Evolutionary conservation across 2,888 invertebrate species (phyloP).

Genomic region (Orthonevra nobilis): DNA sequence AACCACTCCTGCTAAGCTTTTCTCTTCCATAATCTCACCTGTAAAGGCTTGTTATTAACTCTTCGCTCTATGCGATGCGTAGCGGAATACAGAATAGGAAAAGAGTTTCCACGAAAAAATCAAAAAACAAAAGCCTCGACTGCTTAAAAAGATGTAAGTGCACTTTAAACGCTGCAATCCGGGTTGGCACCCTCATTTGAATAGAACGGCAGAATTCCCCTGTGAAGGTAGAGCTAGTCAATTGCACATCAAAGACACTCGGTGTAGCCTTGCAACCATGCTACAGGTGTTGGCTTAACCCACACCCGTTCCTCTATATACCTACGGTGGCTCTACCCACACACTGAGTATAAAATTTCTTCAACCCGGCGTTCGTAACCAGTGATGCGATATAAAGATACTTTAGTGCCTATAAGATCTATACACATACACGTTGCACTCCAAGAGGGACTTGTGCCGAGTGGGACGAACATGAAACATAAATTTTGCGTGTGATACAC

Average conservation of each 20-base stretch:
- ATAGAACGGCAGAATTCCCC: not conserved
- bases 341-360: not conserved
- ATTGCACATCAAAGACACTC: conserved; percentile 52
- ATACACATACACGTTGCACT: not conserved
- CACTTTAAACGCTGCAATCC: conserved; percentile 37
- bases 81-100: not conserved
- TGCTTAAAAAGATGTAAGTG: conserved; percentile 18
- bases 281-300: conserved; percentile 56
- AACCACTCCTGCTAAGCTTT: not conserved
- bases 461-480: conserved; percentile 10
- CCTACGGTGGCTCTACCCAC: too few species aligned
- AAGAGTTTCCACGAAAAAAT: not conserved
- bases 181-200: conserved; percentile 15
- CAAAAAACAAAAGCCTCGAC: not conserved
- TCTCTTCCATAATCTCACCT: conserved; percentile 16
- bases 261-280: conserved; percentile 23
- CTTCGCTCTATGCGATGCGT: conserved; percentile 5
- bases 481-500: conserved; percentile 47
- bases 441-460: conserved; percentile 9
- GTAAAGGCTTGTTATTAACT: conserved; percentile 14
- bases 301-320: not conserved
- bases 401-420: conserved; percentile 13
- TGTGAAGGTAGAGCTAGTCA: conserved; percentile 28
- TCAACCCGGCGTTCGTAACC: conserved; percentile 6
- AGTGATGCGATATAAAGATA: conserved; percentile 40